Conservation (phyloP, 2,797 vertebrate species). For the Mormyrops boulengeri region DNA sequence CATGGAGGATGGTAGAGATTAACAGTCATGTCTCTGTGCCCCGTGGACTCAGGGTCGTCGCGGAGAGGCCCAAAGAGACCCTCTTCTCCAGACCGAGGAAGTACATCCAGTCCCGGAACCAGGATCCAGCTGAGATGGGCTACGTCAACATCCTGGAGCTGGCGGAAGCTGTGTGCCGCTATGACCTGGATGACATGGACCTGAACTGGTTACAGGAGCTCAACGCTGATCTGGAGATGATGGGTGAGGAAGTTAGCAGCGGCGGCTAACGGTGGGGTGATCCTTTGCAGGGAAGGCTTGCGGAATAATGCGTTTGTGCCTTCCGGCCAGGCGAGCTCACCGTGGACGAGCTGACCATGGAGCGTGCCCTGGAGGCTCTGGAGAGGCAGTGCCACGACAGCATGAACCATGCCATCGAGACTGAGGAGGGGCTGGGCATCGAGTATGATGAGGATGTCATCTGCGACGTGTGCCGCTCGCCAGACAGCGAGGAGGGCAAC, state of each 20-base stretch:
- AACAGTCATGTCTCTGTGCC: background rate
- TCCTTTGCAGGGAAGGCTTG: background rate
- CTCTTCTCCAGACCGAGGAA: constrained; percentile 83
- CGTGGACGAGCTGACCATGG: constrained; percentile 88
- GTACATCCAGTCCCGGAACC: constrained; percentile 77
- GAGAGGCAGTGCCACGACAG: constrained; percentile 91
- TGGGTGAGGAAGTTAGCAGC: constrained; percentile 66
- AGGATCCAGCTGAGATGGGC: constrained; percentile 75
- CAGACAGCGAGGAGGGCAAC: constrained; percentile 95
- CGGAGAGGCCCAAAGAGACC: constrained; percentile 75
- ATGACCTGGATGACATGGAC: constrained; percentile 93
- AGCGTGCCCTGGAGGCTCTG: constrained; percentile 83
- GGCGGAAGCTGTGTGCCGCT: constrained; percentile 87
- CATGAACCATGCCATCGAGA: constrained; percentile 95
- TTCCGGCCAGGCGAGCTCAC: constrained; percentile 66
- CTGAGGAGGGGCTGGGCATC: constrained; percentile 91
- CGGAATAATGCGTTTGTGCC: background rate
- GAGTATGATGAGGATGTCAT: constrained; percentile 97
- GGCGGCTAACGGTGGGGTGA: background rate
- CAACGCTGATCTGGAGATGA: constrained; percentile 76
- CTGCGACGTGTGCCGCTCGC: constrained; percentile 94
- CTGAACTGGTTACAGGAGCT: constrained; percentile 84
- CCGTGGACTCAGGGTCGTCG: constrained; percentile 61
- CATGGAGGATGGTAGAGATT: background rate
- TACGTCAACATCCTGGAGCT: constrained; percentile 84